Conservation (phyloP, 2,888 invertebrate genomes). For the Oscheius sp. region DNA sequence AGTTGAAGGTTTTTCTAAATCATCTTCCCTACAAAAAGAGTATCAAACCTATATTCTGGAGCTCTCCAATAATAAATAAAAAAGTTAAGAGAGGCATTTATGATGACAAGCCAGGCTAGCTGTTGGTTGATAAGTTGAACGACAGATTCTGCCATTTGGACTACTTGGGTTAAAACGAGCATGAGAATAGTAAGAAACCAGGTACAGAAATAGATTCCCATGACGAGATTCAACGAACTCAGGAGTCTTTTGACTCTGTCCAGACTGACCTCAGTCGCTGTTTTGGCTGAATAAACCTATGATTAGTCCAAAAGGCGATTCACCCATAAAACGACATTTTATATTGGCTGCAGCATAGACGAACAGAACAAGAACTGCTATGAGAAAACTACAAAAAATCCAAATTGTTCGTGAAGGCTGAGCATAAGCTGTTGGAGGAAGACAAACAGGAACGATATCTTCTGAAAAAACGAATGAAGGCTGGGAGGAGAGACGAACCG, state of each 20-base stretch:
- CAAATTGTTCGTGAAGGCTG: slow-evolving; percentile 24
- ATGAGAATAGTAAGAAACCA: slow-evolving; percentile 53
- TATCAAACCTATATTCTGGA: slow-evolving; percentile 44
- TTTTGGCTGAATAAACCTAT: slow-evolving; percentile 25
- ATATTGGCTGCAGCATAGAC: slow-evolving; percentile 46
- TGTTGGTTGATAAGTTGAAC: slow-evolving; percentile 45
- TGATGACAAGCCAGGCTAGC: slow-evolving; percentile 52
- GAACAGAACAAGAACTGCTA: slow-evolving; percentile 43
- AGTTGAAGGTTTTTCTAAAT: slow-evolving; percentile 18
- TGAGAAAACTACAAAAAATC: slow-evolving; percentile 40
- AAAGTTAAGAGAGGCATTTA: slow-evolving; percentile 48
- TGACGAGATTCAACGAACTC: slow-evolving; percentile 46
- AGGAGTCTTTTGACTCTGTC: slow-evolving; percentile 40
- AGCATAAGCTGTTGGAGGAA: slow-evolving; percentile 51
- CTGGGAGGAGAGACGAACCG: slow-evolving; percentile 14
- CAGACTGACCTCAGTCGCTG: slow-evolving; percentile 35
- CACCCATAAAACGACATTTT: slow-evolving; percentile 36
- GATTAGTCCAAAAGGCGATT: not conserved
- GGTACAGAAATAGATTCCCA: slow-evolving; percentile 45
- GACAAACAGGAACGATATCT: slow-evolving; percentile 35
- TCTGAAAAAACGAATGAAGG: slow-evolving; percentile 23
- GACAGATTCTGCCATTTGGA: slow-evolving; percentile 19
- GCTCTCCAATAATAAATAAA: slow-evolving; percentile 49
- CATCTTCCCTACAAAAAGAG: not conserved
- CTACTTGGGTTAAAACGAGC: slow-evolving; percentile 43